These are phyloP conservation scores for Aegypius monachus DNA, from an alignment of 2,113 vertebrate species.

Conservation along the genomic window DNA sequence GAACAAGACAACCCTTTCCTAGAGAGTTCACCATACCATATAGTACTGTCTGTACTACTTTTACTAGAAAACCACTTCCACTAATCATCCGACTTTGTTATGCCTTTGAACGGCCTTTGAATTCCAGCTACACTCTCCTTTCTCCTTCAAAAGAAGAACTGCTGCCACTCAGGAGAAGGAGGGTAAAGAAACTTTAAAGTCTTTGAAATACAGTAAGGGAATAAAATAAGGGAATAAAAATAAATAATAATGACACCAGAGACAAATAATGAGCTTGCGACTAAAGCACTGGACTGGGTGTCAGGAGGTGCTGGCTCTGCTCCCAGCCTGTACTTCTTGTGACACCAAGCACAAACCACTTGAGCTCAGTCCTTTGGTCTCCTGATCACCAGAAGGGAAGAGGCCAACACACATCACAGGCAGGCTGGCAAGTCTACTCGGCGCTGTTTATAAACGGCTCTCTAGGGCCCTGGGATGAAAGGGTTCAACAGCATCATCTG, in stretches of 20 bases:
- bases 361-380: not conserved
- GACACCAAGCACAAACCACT: not conserved
- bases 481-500: not conserved
- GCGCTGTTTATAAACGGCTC: not conserved
- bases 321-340: not conserved
- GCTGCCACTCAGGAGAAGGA: not conserved
- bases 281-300: not conserved
- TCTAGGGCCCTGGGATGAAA: not conserved
- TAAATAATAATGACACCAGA: not conserved
- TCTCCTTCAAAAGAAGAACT: not conserved
- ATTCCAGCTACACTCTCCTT: not conserved
- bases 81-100: not conserved
- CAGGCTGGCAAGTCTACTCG: not conserved
- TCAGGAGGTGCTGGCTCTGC: not conserved
- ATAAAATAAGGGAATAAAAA: not conserved
- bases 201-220: not conserved
- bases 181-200: not conserved
- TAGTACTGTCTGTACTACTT: not conserved
- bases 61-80: not conserved
- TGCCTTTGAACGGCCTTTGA: not conserved
- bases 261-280: not conserved
- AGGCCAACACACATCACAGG: not conserved
- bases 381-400: not conserved
- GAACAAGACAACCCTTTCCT: not conserved
- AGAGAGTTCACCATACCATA: rapidly evolving